phyloP scores from a whole-genome alignment of 2,888 invertebrate genomes.

The Chrysolina americana region DNA sequence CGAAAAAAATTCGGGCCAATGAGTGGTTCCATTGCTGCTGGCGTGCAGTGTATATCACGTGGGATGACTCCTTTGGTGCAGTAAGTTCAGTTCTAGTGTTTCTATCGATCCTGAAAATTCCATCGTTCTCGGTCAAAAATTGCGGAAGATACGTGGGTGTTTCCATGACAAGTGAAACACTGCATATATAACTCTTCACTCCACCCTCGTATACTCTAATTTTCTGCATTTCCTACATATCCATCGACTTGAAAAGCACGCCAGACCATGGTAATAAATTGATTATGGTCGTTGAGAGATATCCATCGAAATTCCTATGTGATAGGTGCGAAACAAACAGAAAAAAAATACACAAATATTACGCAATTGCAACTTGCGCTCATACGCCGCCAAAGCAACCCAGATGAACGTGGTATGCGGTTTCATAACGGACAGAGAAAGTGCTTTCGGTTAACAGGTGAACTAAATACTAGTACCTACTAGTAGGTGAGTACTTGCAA shows the following conservation, averaged over 20 bases:
- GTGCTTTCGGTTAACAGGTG: constrained; percentile 48
- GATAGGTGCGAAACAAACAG: neutral
- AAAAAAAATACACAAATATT: neutral
- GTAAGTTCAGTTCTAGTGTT: no score
- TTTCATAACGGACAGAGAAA: constrained; percentile 51
- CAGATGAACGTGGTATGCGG: constrained; percentile 49
- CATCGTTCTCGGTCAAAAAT: no score
- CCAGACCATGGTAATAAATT: neutral
- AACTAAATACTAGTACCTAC: constrained; percentile 38
- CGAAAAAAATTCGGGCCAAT: no score
- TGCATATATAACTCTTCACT: no score
- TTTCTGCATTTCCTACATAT: neutral
- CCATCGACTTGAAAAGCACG: neutral
- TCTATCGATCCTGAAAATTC: no score
- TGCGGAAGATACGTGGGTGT: no score
- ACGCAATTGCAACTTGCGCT: neutral
- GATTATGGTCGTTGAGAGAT: neutral
- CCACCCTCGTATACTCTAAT: no score
- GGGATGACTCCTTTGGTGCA: no score
- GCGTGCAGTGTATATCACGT: no score
- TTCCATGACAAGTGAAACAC: no score
- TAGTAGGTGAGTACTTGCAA: neutral
- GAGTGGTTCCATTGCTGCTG: no score
- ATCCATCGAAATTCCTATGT: neutral
- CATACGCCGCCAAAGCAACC: constrained; percentile 33